Conservation (phyloP, 2,113 vertebrate genomes). For the Chroicocephalus ridibundus region DNA sequence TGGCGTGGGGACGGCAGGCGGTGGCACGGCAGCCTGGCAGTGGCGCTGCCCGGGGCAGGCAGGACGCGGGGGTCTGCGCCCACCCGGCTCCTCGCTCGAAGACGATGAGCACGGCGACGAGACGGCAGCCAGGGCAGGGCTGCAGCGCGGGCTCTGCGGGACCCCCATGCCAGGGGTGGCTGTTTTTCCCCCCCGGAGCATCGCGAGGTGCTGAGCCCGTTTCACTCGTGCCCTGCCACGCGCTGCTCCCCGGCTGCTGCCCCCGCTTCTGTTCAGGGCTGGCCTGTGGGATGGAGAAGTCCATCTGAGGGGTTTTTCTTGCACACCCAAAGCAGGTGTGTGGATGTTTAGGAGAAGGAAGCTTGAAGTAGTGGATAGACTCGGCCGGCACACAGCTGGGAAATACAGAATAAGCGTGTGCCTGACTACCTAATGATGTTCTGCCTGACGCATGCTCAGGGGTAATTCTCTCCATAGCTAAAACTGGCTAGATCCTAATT, state of each 20-base stretch:
- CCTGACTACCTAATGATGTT: not conserved
- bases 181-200: not conserved
- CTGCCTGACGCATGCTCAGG: not conserved
- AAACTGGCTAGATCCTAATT: not conserved
- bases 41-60: not conserved
- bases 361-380: accelerated
- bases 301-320: not conserved
- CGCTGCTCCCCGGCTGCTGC: not conserved
- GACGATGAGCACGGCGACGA: not conserved
- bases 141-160: not conserved
- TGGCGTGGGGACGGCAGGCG: conserved; percentile 48
- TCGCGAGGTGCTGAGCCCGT: accelerated
- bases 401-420: not conserved
- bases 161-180: not conserved
- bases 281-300: accelerated
- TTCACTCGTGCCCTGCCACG: not conserved
- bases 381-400: not conserved
- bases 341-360: not conserved
- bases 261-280: accelerated
- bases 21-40: conserved; percentile 56
- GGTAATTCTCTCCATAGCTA: not conserved
- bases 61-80: not conserved
- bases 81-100: not conserved
- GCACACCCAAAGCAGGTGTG: not conserved
- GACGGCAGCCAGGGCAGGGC: not conserved